Base-by-base conservation (phyloP, 2,113 vertebrate species). In the Corythoichthys intestinalis region DNA sequence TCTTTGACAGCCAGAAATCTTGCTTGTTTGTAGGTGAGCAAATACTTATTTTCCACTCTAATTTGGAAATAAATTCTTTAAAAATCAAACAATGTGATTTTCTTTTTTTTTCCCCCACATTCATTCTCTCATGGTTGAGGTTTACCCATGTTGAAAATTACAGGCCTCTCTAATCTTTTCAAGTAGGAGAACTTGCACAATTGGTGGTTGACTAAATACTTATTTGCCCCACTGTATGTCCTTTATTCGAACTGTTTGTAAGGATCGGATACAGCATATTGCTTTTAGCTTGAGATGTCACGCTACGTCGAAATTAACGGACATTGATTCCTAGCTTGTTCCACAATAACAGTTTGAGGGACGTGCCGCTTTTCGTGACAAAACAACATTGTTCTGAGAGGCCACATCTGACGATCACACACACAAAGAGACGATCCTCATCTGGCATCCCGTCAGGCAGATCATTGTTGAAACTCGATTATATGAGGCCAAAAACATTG, bases 401-500 rank as follows among this genome's bases (percentile, higher is more conserved):
- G 52, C n/a, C 20, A 14, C n/a, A 15, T 79, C 74, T 70, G 73
- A 82, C 69, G 61, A 66, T 70, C 59, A 73, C 28, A 69, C 64
- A 9, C 68, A 78, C 73, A 82, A 77, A 81, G 75, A 78, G 75
- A 60, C 73, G 81, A 73, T 80, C 77, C 60, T 69, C 68, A 67
- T 56, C 75, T 74, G 72, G 76, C 60, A 56, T 75, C 72, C 84
- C 77, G 87, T 87, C 83, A 78, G 82, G 83, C 80, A 74, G 85
- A 89, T 89, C 85, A 62, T 79, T 78, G 86, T 83, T 83, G 79
- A 14, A 69, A 66, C 70, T 60, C 54, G 78, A 89, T 91, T 87
- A 90, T 87, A 86, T 86, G 83, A 84, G 85, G 83, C 83, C 72
- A 82, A 81, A 82, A 78, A 72, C 73, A 80, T 28, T 46, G 17